A percentile compares a stretch with the other conserved stretches of the same genome.
Conservation (phyloP, 2,113 vertebrate species). For the Xenopus borealis region DNA sequence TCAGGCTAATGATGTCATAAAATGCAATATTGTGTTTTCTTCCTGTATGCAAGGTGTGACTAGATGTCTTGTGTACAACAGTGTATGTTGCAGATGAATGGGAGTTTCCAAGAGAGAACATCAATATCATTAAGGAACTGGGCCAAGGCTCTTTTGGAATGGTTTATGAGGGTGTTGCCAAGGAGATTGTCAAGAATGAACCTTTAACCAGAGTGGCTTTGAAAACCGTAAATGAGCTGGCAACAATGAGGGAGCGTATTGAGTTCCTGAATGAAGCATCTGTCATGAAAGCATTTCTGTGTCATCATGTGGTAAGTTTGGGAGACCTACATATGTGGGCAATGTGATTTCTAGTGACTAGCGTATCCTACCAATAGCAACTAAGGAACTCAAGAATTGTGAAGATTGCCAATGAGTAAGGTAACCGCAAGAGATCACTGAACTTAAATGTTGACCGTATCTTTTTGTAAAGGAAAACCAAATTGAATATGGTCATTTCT, state of each 20-base stretch:
- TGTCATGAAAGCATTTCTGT: constrained; percentile 78
- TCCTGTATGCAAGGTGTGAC: background rate
- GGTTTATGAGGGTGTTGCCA: constrained; percentile 71
- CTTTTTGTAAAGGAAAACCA: too few species aligned
- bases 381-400: too few species aligned
- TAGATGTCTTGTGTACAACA: constrained; percentile 15
- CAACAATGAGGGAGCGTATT: constrained; percentile 66
- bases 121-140: constrained; percentile 70
- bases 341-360: too few species aligned
- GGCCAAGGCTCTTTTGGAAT: constrained; percentile 78
- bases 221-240: constrained; percentile 75
- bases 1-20: too few species aligned
- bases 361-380: too few species aligned
- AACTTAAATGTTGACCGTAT: too few species aligned
- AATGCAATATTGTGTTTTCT: too few species aligned
- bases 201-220: constrained; percentile 67
- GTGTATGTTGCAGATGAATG: constrained; percentile 75
- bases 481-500: background rate
- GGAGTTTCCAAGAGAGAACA: constrained; percentile 73
- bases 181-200: constrained; percentile 57
- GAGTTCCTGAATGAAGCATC: constrained; percentile 80
- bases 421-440: too few species aligned
- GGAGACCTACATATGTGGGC: background rate
- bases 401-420: too few species aligned
- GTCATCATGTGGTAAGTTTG: constrained; percentile 71